Evolutionary conservation across 2,113 vertebrate species (phyloP).

Genomic region (Dipodomys merriami): DNA sequence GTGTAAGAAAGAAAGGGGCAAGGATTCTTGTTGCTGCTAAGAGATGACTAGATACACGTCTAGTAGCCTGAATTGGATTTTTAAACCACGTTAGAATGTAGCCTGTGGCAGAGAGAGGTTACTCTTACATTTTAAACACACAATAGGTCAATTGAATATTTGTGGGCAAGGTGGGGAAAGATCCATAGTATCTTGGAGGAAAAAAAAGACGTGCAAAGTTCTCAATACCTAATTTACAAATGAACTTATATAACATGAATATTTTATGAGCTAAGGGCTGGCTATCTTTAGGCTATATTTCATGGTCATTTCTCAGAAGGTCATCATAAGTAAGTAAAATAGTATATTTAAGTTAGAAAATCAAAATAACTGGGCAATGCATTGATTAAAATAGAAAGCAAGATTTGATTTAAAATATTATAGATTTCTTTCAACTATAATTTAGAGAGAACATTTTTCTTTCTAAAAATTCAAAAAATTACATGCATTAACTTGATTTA

Average conservation of each 20-base stretch:
- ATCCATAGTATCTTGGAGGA: neutral
- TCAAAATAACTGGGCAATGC: slow-evolving; percentile 71
- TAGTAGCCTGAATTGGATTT: neutral
- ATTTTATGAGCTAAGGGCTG: neutral
- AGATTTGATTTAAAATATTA: slow-evolving; percentile 73
- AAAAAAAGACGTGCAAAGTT: neutral
- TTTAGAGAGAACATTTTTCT: neutral
- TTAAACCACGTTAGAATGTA: neutral
- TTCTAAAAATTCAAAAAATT: neutral
- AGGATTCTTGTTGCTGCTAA: neutral
- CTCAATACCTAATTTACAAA: neutral
- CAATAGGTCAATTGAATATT: neutral
- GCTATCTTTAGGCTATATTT: slow-evolving; percentile 16
- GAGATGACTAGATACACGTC: neutral
- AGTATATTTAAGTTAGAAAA: slow-evolving; percentile 37
- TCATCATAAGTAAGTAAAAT: neutral
- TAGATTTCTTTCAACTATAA: slow-evolving; percentile 57
- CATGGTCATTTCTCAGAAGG: slow-evolving; percentile 56
- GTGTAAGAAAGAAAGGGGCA: neutral
- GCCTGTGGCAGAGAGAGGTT: neutral
- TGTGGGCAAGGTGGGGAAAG: neutral
- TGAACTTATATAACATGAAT: neutral
- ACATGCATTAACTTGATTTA: neutral
- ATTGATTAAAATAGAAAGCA: slow-evolving; percentile 72
- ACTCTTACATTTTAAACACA: neutral